Evolutionary conservation across 2,797 vertebrate species (phyloP).

Genomic region (Corythornis leucogaster): DNA sequence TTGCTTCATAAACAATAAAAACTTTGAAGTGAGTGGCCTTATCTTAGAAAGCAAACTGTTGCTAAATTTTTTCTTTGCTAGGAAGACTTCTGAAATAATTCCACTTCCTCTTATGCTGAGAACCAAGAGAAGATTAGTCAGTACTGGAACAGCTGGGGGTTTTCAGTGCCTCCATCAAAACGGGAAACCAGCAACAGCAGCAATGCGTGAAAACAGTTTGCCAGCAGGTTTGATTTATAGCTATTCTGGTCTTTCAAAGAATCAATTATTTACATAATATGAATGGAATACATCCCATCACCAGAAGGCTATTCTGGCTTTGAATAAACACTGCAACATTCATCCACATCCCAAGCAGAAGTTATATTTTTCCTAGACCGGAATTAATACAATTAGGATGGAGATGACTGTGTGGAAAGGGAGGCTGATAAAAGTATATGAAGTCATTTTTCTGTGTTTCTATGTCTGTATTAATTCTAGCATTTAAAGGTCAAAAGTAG

Average conservation of each 20-base stretch:
- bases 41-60: slow-evolving; percentile 31
- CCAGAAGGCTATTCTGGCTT: not conserved
- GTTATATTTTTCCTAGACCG: not conserved
- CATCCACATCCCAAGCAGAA: not conserved
- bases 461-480: not conserved
- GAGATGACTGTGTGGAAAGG: not conserved
- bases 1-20: slow-evolving; percentile 32
- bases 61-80: slow-evolving; percentile 14
- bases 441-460: not conserved
- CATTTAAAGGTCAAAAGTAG: not conserved
- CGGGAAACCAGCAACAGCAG: slow-evolving; percentile 1
- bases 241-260: slow-evolving; percentile 16
- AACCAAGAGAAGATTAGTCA: not conserved
- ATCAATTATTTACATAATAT: slow-evolving; percentile 9
- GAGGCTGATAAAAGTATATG: not conserved
- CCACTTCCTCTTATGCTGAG: slow-evolving; percentile 1
- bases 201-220: not conserved
- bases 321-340: not conserved
- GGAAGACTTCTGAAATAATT: slow-evolving; percentile 30
- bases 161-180: not conserved
- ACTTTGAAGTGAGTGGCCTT: slow-evolving; percentile 20
- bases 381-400: not conserved
- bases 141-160: not conserved
- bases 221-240: not conserved
- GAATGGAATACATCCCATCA: not conserved